Evolutionary conservation across 2,797 vertebrate species (phyloP).

Genomic region (Pseudomugil gertrudae): DNA sequence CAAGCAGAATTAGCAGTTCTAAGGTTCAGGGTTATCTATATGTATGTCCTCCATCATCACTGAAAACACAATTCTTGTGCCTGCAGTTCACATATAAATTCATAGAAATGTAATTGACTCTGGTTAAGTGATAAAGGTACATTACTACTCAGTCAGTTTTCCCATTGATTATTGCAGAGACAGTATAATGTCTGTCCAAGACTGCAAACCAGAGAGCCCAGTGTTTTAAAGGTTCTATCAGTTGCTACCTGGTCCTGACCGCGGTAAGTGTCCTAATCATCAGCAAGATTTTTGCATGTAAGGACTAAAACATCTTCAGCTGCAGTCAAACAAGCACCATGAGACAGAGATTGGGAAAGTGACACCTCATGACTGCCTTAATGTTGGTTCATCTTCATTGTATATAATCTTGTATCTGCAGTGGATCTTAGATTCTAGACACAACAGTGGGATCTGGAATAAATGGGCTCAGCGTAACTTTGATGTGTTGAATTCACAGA

Average conservation of each 20-base stretch:
- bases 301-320: background rate
- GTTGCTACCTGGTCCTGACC: background rate
- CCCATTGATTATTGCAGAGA: background rate
- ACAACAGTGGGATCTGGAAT: background rate
- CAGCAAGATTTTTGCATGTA: background rate
- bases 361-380: background rate
- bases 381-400: background rate
- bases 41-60: background rate
- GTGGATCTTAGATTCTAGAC: background rate
- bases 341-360: background rate
- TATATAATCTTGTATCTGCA: background rate
- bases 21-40: constrained; percentile 3
- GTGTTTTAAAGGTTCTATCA: background rate
- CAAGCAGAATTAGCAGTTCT: constrained; percentile 4
- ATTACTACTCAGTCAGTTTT: background rate
- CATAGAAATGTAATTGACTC: background rate
- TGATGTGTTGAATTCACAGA: no score
- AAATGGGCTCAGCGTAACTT: no score
- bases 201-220: background rate
- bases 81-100: background rate
- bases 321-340: background rate
- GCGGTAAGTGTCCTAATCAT: background rate
- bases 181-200: background rate
- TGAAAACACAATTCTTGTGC: background rate
- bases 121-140: background rate